These are phyloP conservation scores for Labia minor DNA, from an alignment of 2,888 invertebrate genomes.

Conservation along the genomic window DNA sequence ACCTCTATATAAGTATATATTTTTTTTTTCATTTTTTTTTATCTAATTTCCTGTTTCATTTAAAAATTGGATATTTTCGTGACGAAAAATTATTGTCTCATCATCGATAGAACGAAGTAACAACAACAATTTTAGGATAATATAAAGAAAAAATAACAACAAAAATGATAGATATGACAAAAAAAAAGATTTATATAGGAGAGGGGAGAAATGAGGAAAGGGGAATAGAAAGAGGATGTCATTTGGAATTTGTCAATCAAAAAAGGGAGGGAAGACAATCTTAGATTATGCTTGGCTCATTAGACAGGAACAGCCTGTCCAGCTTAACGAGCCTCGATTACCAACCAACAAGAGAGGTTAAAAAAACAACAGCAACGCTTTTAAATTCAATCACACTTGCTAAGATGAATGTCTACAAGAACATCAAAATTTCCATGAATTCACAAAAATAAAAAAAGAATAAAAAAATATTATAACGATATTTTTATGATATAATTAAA, in stretches of 20 bases:
- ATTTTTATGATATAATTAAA: too few species aligned
- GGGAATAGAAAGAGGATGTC: neutral
- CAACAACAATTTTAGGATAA: neutral
- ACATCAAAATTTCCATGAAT: too few species aligned
- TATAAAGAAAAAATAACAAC: neutral
- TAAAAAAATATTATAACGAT: too few species aligned
- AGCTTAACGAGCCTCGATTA: neutral
- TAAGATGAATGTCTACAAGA: too few species aligned
- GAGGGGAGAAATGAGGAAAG: too few species aligned
- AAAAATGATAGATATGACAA: slow-evolving; percentile 7
- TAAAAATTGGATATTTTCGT: neutral
- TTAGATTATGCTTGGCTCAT: slow-evolving; percentile 4
- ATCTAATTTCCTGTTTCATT: neutral
- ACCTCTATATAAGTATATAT: too few species aligned
- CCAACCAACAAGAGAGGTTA: too few species aligned
- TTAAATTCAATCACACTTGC: neutral
- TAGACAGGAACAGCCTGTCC: slow-evolving; percentile 1
- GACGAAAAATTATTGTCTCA: slow-evolving; percentile 13
- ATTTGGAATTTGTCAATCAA: slow-evolving; percentile 13
- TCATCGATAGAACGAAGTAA: neutral
- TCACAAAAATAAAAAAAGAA: too few species aligned
- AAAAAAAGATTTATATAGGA: neutral
- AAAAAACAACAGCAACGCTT: neutral
- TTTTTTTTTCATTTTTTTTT: neutral
- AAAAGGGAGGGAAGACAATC: slow-evolving; percentile 6